These are phyloP conservation scores for Cryptotermes secundus DNA, from an alignment of 1,140 invertebrate species.

Conservation along the genomic window DNA sequence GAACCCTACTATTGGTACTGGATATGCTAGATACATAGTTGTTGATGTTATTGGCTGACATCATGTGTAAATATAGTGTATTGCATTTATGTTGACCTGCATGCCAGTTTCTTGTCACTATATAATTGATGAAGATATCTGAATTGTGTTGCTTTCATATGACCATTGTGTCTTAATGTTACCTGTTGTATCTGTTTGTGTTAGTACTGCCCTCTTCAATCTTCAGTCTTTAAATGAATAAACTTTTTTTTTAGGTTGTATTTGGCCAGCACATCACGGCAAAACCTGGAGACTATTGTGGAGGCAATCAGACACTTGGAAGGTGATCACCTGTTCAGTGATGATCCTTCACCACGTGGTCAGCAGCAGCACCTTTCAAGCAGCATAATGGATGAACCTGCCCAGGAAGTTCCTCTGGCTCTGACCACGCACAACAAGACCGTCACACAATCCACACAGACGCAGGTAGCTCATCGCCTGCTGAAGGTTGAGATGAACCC, in stretches of 20 bases:
- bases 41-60: no score
- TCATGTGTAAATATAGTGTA: no score
- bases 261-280: slow-evolving; percentile 77
- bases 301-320: slow-evolving; percentile 96
- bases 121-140: no score
- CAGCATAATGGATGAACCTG: slow-evolving; percentile 30
- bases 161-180: no score
- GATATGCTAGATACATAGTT: no score
- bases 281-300: slow-evolving; percentile 96
- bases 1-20: no score
- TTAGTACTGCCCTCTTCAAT: no score
- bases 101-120: no score
- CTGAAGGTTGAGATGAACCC: slow-evolving; percentile 64
- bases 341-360: slow-evolving; percentile 50
- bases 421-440: slow-evolving; percentile 51
- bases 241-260: slow-evolving; percentile 61
- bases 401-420: slow-evolving; percentile 70
- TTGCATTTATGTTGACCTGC: no score
- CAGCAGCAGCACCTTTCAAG: background rate
- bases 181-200: no score
- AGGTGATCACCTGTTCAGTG: slow-evolving; percentile 86
- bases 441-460: background rate
- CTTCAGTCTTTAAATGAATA: slow-evolving; percentile 41
- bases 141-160: no score
- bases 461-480: slow-evolving; percentile 44